phyloP scores from a whole-genome alignment of 2,113 vertebrate genomes.

The Tragelaphus imberbis region DNA sequence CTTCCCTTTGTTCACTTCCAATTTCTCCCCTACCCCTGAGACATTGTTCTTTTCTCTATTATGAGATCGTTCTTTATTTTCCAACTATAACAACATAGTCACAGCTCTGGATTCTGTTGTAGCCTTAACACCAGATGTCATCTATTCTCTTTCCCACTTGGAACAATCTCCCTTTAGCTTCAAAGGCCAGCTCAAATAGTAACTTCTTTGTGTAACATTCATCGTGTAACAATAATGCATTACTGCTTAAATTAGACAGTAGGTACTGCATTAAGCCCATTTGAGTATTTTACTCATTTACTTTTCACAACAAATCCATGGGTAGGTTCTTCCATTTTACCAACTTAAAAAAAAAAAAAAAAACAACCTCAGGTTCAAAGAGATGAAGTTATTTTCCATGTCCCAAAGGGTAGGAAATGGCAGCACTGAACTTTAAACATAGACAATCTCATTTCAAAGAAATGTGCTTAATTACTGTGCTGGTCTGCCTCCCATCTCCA shows the following conservation, averaged over 20 bases:
- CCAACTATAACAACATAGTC: background rate
- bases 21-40: background rate
- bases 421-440: background rate
- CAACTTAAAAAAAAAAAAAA: too few relatives aligned
- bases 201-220: background rate
- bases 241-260: too few relatives aligned
- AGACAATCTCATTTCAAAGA: background rate
- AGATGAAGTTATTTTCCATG: background rate
- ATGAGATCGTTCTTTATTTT: background rate
- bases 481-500: background rate
- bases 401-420: background rate
- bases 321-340: background rate
- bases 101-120: background rate
- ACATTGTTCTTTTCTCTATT: background rate
- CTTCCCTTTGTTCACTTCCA: background rate
- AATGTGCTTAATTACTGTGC: background rate
- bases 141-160: background rate
- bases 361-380: background rate
- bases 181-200: background rate
- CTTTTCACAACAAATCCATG: background rate
- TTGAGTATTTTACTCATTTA: background rate
- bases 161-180: background rate
- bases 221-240: background rate
- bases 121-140: background rate
- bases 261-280: background rate